A percentile compares a stretch with the other conserved stretches of the same genome.
Conservation (phyloP, 2,888 invertebrate genomes). For the Drosophila prostipennis region DNA sequence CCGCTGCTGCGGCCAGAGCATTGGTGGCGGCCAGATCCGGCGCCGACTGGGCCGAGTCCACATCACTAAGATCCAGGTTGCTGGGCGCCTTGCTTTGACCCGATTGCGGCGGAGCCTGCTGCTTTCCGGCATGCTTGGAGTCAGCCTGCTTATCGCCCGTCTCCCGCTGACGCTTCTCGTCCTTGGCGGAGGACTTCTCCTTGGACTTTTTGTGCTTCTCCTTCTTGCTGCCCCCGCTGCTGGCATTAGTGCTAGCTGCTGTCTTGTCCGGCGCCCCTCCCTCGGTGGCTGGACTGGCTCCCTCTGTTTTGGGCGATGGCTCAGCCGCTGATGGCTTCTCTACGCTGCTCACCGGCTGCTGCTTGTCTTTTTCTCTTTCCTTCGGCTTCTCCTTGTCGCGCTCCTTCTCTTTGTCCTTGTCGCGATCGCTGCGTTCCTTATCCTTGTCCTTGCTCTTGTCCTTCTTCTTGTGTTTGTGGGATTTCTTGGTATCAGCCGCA, state of each 20-base stretch:
- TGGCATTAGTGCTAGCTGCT: slow-evolving; percentile 22
- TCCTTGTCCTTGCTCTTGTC: slow-evolving; percentile 85
- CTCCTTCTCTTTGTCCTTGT: slow-evolving; percentile 73
- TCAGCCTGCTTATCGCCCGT: slow-evolving; percentile 26
- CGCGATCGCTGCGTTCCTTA: slow-evolving; percentile 66
- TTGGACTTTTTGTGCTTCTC: slow-evolving; percentile 78
- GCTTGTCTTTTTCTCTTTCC: slow-evolving; percentile 58
- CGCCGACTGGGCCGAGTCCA: slow-evolving; percentile 78
- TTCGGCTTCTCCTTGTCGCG: slow-evolving; percentile 61
- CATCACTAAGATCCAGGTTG: slow-evolving; percentile 80
- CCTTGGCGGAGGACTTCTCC: slow-evolving; percentile 69
- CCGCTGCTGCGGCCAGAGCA: slow-evolving; percentile 58
- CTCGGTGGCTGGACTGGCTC: slow-evolving; percentile 29
- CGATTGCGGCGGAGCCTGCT: slow-evolving; percentile 27
- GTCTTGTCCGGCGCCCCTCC: slow-evolving; percentile 21
- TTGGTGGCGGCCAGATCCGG: slow-evolving; percentile 70
- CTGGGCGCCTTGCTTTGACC: slow-evolving; percentile 50
- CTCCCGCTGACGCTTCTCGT: slow-evolving; percentile 74
- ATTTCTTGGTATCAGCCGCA: slow-evolving; percentile 88
- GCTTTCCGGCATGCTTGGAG: slow-evolving; percentile 44
- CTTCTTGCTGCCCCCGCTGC: slow-evolving; percentile 63
- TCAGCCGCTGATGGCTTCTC: slow-evolving; percentile 42
- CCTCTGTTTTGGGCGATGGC: slow-evolving; percentile 53
- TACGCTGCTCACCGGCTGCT: slow-evolving; percentile 34
- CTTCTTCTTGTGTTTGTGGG: slow-evolving; percentile 88